Evolutionary conservation across 1,140 invertebrate genomes (phyloP).

Genomic region (Teleogryllus occipitalis): DNA sequence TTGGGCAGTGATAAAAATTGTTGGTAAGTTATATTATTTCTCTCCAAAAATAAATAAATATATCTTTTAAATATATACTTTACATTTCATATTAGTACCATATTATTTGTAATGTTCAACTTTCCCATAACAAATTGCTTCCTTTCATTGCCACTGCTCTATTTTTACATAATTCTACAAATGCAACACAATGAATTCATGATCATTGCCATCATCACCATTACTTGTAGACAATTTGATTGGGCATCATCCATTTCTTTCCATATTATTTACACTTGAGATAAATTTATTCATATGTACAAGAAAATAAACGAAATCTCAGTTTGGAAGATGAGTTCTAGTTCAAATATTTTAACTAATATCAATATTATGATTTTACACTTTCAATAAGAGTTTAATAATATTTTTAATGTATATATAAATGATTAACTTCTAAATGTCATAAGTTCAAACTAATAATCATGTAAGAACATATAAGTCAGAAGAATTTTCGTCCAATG

Average conservation of each 20-base stretch:
- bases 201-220: background rate
- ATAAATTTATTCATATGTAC: background rate
- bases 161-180: background rate
- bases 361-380: background rate
- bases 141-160: background rate
- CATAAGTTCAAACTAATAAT: background rate
- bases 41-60: background rate
- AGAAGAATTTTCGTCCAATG: background rate
- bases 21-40: background rate
- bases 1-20: conserved; percentile 1
- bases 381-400: background rate
- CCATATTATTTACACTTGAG: background rate
- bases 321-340: background rate
- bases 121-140: background rate
- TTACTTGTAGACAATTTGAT: background rate
- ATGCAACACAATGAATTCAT: background rate
- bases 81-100: background rate
- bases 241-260: background rate
- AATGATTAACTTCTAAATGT: background rate
- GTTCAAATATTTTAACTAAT: background rate
- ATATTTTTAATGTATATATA: background rate
- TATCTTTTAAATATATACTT: background rate
- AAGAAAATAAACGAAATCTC: background rate
- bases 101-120: background rate
- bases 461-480: background rate